phyloP scores from a whole-genome alignment of 2,888 invertebrate species.

The Acrobasis consociella region DNA sequence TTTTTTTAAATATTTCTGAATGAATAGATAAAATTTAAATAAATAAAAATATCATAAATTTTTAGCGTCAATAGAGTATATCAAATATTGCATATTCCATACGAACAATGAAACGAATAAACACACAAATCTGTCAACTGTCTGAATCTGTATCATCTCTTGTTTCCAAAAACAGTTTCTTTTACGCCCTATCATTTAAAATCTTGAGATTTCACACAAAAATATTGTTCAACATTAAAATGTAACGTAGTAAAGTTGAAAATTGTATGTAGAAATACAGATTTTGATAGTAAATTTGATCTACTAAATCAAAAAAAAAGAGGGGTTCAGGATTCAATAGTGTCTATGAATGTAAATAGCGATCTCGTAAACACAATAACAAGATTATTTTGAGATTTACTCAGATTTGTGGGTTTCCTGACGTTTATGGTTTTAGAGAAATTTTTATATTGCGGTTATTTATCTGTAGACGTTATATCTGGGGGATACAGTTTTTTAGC shows the following conservation, averaged over 20 bases:
- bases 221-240: not conserved
- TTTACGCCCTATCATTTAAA: slow-evolving; percentile 17
- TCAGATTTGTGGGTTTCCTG: slow-evolving; percentile 20
- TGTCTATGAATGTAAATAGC: not conserved
- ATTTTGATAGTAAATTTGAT: slow-evolving; percentile 8
- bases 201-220: slow-evolving; percentile 1
- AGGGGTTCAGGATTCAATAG: slow-evolving; percentile 9
- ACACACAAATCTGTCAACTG: slow-evolving; percentile 17
- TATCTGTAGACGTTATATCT: not conserved
- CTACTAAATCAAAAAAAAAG: slow-evolving; percentile 15
- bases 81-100: not conserved
- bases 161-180: slow-evolving; percentile 16
- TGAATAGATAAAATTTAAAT: too few species aligned
- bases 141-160: slow-evolving; percentile 11
- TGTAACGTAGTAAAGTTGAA: not conserved
- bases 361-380: slow-evolving; percentile 21
- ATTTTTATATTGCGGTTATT: slow-evolving; percentile 4
- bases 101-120: slow-evolving; percentile 3
- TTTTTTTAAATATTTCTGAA: too few species aligned
- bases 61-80: not conserved
- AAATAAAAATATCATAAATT: too few species aligned
- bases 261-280: not conserved
- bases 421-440: slow-evolving; percentile 21
- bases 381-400: slow-evolving; percentile 15
- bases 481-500: not conserved